A percentile compares a stretch with the other conserved stretches of the same genome.
phyloP scores from a whole-genome alignment of 2,888 invertebrate genomes.

The Epinotia brunnichana region DNA sequence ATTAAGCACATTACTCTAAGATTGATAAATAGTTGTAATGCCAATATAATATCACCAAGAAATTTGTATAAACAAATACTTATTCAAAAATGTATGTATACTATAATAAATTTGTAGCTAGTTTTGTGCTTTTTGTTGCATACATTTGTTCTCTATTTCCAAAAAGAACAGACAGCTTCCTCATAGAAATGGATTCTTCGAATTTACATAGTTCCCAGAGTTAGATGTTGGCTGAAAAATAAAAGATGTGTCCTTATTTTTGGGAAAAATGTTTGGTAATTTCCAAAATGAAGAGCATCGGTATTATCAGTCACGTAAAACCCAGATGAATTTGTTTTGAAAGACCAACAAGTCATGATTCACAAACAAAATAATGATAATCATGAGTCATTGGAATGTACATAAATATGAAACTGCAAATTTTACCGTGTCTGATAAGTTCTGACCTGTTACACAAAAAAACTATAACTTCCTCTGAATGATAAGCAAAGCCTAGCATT shows the following conservation, averaged over 20 bases:
- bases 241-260: slow-evolving; percentile 3
- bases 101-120: slow-evolving; percentile 72
- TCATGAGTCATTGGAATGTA: slow-evolving; percentile 45
- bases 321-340: not conserved
- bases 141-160: slow-evolving; percentile 67
- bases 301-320: not conserved
- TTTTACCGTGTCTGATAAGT: slow-evolving; percentile 49
- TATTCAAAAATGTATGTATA: slow-evolving; percentile 55
- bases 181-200: slow-evolving; percentile 80
- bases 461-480: slow-evolving; percentile 54
- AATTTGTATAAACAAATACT: slow-evolving; percentile 45
- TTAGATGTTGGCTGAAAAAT: slow-evolving; percentile 67
- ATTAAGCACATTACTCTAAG: slow-evolving; percentile 48
- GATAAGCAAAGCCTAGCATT: slow-evolving; percentile 17
- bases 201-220: slow-evolving; percentile 72
- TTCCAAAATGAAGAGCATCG: not conserved
- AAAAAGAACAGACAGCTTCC: slow-evolving; percentile 50
- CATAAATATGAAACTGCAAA: slow-evolving; percentile 41
- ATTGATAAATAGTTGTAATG: slow-evolving; percentile 39
- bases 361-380: not conserved
- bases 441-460: slow-evolving; percentile 55
- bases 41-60: slow-evolving; percentile 39
- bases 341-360: slow-evolving; percentile 13
- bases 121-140: slow-evolving; percentile 77
- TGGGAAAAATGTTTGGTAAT: not conserved